Evolutionary conservation across 2,797 vertebrate species (phyloP).

Genomic region (Artibeus jamaicensis): DNA sequence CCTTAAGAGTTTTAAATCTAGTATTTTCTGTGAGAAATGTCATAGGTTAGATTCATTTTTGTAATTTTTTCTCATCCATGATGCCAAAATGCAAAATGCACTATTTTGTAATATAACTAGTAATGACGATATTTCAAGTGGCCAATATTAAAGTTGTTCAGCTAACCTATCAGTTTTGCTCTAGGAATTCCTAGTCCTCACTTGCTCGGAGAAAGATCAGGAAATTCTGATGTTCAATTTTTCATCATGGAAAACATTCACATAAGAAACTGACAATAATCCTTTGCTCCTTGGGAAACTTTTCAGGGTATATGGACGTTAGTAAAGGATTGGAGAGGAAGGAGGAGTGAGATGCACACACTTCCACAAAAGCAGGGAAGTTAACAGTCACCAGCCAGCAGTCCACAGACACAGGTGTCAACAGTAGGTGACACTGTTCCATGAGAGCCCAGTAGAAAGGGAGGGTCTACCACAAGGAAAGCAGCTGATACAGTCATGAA

Average conservation of each 20-base stretch:
- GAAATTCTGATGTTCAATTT: background rate
- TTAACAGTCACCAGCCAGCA: background rate
- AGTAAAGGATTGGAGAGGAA: background rate
- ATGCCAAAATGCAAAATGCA: background rate
- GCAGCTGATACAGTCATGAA: background rate
- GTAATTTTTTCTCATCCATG: background rate
- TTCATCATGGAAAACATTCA: background rate
- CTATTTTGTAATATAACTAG: background rate
- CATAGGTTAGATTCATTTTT: background rate
- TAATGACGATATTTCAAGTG: background rate
- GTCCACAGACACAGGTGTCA: background rate
- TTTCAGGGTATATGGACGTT: background rate
- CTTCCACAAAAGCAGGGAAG: background rate
- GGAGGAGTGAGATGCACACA: background rate
- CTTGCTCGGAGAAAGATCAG: background rate
- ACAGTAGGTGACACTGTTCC: background rate
- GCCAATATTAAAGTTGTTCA: background rate
- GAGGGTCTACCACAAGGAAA: background rate
- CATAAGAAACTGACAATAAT: background rate
- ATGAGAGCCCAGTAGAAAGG: background rate
- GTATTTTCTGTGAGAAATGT: background rate
- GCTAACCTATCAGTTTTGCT: background rate
- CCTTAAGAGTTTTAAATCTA: background rate
- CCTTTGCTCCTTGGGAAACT: background rate
- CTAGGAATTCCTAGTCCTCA: background rate